Base-by-base conservation (phyloP, 2,113 vertebrate genomes). In the Rhegmatorhina hoffmannsi region DNA sequence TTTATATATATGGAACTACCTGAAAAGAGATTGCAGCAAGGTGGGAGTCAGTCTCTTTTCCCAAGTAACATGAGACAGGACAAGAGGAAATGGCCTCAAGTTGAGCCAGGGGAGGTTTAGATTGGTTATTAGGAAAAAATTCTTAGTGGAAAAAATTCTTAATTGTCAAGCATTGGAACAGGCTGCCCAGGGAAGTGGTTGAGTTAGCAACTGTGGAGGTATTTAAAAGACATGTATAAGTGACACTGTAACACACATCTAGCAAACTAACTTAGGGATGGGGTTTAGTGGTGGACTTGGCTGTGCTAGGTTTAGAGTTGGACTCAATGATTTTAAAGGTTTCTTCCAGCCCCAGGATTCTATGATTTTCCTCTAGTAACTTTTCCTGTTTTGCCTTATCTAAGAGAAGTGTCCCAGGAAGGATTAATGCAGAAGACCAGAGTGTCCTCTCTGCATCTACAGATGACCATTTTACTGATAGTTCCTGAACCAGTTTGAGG, bases 281-380 rank as follows among this genome's bases (percentile, higher is more conserved):
- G 4, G 26, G 28, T 31, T 85, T 60, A 50, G 40, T 55, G 33
- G 9, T 31, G 40, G 20, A 14, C 17, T 46, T 84, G 49, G n/a
- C 21, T 0, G 0, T 38, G 25, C 24, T 63, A 17, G 8, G 23
- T 69, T 87, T 28, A 44, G 1, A 11, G 44, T 31, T 13, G 5
- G 19, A 13, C 17, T 81, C 0, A 0, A 36, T 75, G 11, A 50
- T 60, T 58, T 60, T 50, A 38, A 44, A 50, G 26, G 17, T 72
- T 33, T 72, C 10, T 85, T 50, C 33, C n/a, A 40, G 49, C 33
- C 6, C 14, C 29, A 67, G 26, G 33, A 36, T 67, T 70, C 33
- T 2, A 8, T 60, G 46, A 17, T 56, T 84, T 92, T 84, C 33
- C 17, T 72, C 34, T 67, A 17, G 11, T 49, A 72, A 38, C 0